Conservation (phyloP, 2,888 invertebrate species). For the Antheraea yamamai region DNA sequence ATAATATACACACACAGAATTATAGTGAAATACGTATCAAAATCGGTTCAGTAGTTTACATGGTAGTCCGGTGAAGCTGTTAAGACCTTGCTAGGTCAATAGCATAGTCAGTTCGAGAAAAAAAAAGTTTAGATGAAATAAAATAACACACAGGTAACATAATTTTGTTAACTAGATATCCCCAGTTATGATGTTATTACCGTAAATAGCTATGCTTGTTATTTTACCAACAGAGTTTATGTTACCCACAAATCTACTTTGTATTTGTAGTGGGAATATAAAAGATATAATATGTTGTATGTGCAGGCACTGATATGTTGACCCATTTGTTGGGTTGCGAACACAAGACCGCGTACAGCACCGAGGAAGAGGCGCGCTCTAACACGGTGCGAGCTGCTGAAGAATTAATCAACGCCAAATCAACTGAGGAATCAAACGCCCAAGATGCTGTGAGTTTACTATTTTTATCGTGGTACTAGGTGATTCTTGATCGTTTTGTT, state of each 20-base stretch:
- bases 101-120: too few species aligned
- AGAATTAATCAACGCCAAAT: conserved; percentile 32
- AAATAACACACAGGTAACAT: too few species aligned
- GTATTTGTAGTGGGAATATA: background rate
- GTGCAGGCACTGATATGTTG: conserved; percentile 80
- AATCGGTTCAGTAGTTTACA: too few species aligned
- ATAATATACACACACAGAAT: too few species aligned
- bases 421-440: conserved; percentile 32
- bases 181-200: too few species aligned
- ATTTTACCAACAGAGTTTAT: background rate
- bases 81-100: too few species aligned
- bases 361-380: conserved; percentile 83
- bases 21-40: too few species aligned
- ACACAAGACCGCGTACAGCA: conserved; percentile 87
- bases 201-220: too few species aligned
- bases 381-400: conserved; percentile 74
- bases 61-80: too few species aligned
- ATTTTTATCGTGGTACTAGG: background rate
- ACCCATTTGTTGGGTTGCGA: conserved; percentile 88
- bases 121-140: too few species aligned
- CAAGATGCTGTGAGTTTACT: conserved; percentile 30
- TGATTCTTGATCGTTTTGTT: background rate
- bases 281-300: too few species aligned
- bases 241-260: background rate
- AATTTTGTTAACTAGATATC: too few species aligned